Evolutionary conservation across 2,888 invertebrate species (phyloP), one percentile per base, ranked within the genome.

Genomic region (Lingula anatina): DNA sequence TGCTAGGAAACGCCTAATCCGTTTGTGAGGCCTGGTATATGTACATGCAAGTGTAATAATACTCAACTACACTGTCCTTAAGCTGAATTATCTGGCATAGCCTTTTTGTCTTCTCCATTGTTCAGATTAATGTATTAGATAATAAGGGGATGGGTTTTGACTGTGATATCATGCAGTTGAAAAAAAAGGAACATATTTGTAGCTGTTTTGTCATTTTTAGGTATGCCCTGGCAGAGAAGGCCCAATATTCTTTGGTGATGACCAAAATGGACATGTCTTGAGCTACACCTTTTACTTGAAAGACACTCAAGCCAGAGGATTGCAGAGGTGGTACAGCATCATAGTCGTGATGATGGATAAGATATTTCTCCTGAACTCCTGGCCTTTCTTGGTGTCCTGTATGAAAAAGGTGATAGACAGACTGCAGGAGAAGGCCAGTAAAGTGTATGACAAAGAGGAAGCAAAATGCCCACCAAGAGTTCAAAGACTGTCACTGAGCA

Each of bases 241-340:
- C 4, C 87, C 90, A 46, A 85, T 91, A 5, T 92, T 92, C 75
- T 95, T 93, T 79, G 94, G 93, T 46, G 94, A 94, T 68, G 85
- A 86, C 12, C 83, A 86, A 47, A 84, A 89, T 44, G 88, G 89
- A 3, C 90, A 93, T 80, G 89, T 92, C 2, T 79, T 94, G 45
- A 90, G 90, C 68, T 86, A 89, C 69, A 89, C 88, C 12, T 95
- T 95, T 78, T 86, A 88, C 58, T 79, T 96, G 46, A 85, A 86
- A 70, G 95, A 95, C 79, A 85, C 88, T 4, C 85, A 89, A 76
- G 92, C 94, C 0, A 81, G 95, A 46, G 95, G 95, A 0, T 86
- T 92, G 60, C 85, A 88, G 68, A 82, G 91, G 55, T 86, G 89
- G 78, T 95, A 90, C 75, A 90, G 91, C 46, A 86, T 93, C 57